Evolutionary conservation across 2,797 vertebrate genomes (phyloP).

Genomic region (Falco concolor): DNA sequence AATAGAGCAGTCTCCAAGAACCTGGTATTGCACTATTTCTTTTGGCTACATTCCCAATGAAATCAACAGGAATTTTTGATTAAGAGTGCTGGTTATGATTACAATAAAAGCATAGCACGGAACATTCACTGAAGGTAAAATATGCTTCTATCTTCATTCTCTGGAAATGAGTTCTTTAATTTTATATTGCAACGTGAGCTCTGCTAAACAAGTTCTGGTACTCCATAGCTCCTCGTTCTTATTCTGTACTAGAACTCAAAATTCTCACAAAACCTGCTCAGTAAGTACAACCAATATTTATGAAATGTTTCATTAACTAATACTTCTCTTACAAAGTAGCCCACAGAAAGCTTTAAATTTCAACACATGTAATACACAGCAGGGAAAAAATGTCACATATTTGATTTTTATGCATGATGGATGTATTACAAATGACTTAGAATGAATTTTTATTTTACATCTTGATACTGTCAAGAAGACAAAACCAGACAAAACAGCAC

Average conservation of each 20-base stretch:
- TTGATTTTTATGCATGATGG: neutral
- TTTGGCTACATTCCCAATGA: neutral
- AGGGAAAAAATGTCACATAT: neutral
- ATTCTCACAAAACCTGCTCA: neutral
- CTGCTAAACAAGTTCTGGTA: neutral
- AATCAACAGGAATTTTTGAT: neutral
- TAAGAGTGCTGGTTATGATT: neutral
- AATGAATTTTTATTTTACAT: neutral
- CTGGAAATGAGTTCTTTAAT: neutral
- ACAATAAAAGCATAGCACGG: neutral
- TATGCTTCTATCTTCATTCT: neutral
- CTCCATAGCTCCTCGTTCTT: neutral
- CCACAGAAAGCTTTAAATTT: neutral
- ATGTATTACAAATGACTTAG: neutral
- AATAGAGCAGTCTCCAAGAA: neutral
- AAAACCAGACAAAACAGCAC: neutral
- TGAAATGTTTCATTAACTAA: neutral
- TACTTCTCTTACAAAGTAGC: neutral
- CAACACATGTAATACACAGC: neutral
- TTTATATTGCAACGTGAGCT: neutral
- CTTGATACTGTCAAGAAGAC: neutral
- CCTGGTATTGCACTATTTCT: neutral
- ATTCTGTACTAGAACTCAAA: neutral
- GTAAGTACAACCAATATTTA: neutral
- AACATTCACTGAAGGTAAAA: neutral